Evolutionary conservation across 2,113 vertebrate genomes (phyloP), one percentile per base, ranked within the genome.

Genomic region (Callithrix jacchus): DNA sequence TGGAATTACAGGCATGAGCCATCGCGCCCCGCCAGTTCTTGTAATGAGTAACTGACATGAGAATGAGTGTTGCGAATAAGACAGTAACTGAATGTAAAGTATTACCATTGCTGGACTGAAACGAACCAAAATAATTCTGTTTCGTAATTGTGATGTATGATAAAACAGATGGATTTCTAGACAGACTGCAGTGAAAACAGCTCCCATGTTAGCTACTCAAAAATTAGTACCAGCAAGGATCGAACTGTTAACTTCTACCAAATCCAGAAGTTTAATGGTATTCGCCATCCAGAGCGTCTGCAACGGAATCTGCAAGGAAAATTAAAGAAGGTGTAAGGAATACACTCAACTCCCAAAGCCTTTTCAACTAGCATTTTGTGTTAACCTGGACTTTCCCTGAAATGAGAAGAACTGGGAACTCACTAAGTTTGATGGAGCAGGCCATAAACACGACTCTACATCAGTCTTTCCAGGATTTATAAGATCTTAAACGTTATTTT

Each of bases 201-300:
- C 42, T 80, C 84, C 89, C 32, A 56, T 9, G 21, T 61, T 21
- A 93, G 64, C 49, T 87, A 84, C 81, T 97, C 76, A 95, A 92
- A 97, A 94, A 23, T 89, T 96, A 94, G 79, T 98, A 99, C 98
- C 99, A 97, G 98, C 49, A 70, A 98, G 87, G 10, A 56, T 95
- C 45, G 98, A 98, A 79, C 98, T 96, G 27, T 98, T 94, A 96
- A 98, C 98, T 98, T 99, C 99, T 92, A 99, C 98, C 92, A 99
- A 99, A 95, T 99, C 99, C 93, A 99, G 83, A 37, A 99, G 99
- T 97, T 99, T 99, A 92, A 99, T 64, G 12, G 98, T 91, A 56
- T 85, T 98, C 32, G 97, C 98, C 98, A 98, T 99, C 99, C 99
- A 99, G 6, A 99, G 96, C 0, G 99, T 99, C 98, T 99, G 99